A percentile compares a stretch with the other conserved stretches of the same genome.
Evolutionary conservation across 2,113 vertebrate species (phyloP).

Genomic region (Clarias magur): DNA sequence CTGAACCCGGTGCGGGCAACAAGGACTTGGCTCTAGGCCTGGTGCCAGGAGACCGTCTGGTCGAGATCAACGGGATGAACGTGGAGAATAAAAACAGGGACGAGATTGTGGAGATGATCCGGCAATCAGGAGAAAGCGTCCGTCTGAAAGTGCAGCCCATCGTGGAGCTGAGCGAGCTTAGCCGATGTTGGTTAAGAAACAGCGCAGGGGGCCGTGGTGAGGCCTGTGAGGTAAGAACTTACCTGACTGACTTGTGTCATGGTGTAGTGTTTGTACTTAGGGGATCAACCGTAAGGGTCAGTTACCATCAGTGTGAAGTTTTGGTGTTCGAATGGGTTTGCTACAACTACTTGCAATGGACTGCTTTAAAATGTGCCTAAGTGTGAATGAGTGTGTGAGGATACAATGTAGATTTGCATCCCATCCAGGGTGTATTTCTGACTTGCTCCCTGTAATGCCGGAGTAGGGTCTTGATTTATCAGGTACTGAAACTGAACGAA

Average conservation of each 20-base stretch:
- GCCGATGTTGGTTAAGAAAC: constrained; percentile 86
- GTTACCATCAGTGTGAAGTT: not conserved
- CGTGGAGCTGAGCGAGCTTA: constrained; percentile 91
- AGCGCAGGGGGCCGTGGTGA: constrained; percentile 71
- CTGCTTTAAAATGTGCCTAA: not conserved
- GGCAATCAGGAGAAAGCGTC: constrained; percentile 89
- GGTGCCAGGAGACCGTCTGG: constrained; percentile 90
- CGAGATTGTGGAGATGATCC: constrained; percentile 98
- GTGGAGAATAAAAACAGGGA: constrained; percentile 92
- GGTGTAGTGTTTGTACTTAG: not conserved
- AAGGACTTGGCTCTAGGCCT: constrained; percentile 87
- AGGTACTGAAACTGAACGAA: not conserved
- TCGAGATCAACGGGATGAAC: constrained; percentile 91
- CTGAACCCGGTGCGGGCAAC: constrained; percentile 87
- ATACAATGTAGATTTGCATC: not conserved
- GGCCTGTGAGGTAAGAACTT: constrained; percentile 80
- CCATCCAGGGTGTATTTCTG: not conserved
- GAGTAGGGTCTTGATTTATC: not conserved
- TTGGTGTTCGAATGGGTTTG: not conserved
- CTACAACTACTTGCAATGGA: not conserved
- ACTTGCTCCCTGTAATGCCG: not conserved
- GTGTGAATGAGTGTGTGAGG: not conserved
- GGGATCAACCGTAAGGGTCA: not conserved
- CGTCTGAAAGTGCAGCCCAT: constrained; percentile 95
- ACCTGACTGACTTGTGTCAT: not conserved